These are phyloP conservation scores for Piezodorus guildinii DNA, from an alignment of 1,140 invertebrate species.

Conservation along the genomic window DNA sequence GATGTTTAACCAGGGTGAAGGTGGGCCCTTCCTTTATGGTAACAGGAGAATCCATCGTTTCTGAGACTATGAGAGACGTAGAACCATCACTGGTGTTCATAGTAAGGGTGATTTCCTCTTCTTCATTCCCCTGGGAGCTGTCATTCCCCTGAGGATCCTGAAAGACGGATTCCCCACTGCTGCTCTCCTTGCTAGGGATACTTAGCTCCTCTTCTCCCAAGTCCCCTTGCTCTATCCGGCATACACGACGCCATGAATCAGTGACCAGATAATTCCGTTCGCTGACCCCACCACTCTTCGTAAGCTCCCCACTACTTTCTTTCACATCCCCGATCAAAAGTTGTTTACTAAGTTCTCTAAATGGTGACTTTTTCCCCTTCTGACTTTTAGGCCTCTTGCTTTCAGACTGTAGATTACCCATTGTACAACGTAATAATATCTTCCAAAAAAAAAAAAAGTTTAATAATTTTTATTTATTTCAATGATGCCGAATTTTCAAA, in stretches of 20 bases:
- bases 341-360: background rate
- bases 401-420: constrained; percentile 20
- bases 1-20: constrained; percentile 23
- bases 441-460: no score
- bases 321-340: background rate
- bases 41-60: background rate
- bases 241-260: constrained; percentile 20
- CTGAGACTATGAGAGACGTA: background rate
- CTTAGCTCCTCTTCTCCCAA: constrained; percentile 6
- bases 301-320: constrained; percentile 1
- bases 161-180: constrained; percentile 19
- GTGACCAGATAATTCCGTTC: constrained; percentile 18
- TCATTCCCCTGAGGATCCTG: constrained; percentile 14
- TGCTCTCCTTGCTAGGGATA: constrained; percentile 22
- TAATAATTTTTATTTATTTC: no score
- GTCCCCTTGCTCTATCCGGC: background rate
- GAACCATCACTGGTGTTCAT: background rate
- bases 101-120: background rate
- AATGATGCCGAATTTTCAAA: no score
- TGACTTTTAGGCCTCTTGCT: background rate
- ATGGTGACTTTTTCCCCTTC: background rate
- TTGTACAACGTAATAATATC: background rate
- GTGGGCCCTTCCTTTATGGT: constrained; percentile 18
- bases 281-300: background rate
- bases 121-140: background rate